These are phyloP conservation scores for Neogobius melanostomus DNA, from an alignment of 2,113 vertebrate species.

Conservation along the genomic window DNA sequence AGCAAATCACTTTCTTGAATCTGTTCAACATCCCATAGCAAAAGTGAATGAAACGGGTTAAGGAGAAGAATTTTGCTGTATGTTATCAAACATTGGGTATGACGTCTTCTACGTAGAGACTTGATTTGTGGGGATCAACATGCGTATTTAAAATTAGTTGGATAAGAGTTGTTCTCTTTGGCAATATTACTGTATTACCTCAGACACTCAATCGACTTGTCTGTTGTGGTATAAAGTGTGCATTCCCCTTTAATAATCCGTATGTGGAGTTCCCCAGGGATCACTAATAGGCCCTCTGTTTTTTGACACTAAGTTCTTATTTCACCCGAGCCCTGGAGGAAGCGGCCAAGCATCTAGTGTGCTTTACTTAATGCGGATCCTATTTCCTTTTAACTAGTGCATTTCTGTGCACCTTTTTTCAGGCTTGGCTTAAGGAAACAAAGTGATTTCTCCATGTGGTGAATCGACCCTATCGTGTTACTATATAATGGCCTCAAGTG, in stretches of 20 bases:
- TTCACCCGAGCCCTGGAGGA: slow-evolving; percentile 10
- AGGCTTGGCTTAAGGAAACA: slow-evolving; percentile 3
- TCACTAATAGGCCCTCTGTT: slow-evolving; percentile 4
- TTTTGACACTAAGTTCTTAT: neutral
- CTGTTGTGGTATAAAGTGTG: neutral
- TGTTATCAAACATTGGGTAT: too few relatives aligned
- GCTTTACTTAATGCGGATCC: slow-evolving; percentile 1
- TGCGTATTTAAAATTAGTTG: too few relatives aligned
- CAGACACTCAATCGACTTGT: neutral
- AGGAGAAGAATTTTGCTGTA: too few relatives aligned
- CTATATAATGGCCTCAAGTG: slow-evolving; percentile 21
- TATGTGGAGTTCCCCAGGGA: slow-evolving; percentile 8
- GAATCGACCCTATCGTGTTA: slow-evolving; percentile 22
- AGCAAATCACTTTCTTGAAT: neutral
- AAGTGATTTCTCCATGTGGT: slow-evolving; percentile 42
- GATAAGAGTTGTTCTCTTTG: too few relatives aligned
- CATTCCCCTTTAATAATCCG: slow-evolving; percentile 30
- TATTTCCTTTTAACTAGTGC: slow-evolving; percentile 8
- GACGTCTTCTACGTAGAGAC: too few relatives aligned
- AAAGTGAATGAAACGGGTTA: neutral
- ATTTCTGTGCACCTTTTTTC: slow-evolving; percentile 6
- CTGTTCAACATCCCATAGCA: neutral
- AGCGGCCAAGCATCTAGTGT: slow-evolving; percentile 13
- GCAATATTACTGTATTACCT: too few relatives aligned
- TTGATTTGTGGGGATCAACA: too few relatives aligned